Conservation (phyloP, 2,797 vertebrate genomes). For the Scarus forsteni region DNA sequence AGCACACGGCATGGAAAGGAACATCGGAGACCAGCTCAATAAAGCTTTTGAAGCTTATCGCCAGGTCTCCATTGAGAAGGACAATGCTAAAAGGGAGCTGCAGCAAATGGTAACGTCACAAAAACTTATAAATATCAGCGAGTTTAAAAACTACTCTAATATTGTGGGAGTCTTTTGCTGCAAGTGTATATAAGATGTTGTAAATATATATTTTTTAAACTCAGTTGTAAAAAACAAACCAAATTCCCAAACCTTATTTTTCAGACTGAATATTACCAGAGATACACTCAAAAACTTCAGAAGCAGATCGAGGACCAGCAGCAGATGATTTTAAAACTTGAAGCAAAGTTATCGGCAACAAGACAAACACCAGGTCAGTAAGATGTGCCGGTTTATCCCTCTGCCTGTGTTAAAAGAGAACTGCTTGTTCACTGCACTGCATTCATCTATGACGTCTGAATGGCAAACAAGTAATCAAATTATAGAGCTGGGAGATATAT, state of each 20-base stretch:
- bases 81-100: conserved; percentile 90
- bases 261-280: conserved; percentile 93
- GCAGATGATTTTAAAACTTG: conserved; percentile 87
- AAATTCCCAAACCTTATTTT: conserved; percentile 57
- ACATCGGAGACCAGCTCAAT: conserved; percentile 97
- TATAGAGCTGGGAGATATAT: no score
- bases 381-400: conserved; percentile 6
- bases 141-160: background rate
- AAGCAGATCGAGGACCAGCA: conserved; percentile 93
- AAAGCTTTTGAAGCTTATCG: conserved; percentile 98
- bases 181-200: no score
- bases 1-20: conserved; percentile 94
- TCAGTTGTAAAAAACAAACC: no score
- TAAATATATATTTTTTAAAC: no score
- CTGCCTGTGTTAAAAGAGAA: background rate
- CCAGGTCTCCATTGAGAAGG: conserved; percentile 95
- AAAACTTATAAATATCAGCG: background rate
- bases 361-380: conserved; percentile 81
- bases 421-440: background rate
- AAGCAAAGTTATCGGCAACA: conserved; percentile 78
- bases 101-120: conserved; percentile 88
- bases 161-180: no score
- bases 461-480: no score
- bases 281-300: conserved; percentile 90
- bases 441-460: background rate